phyloP scores from a whole-genome alignment of 2,113 vertebrate species.

The Cebidichthys violaceus region DNA sequence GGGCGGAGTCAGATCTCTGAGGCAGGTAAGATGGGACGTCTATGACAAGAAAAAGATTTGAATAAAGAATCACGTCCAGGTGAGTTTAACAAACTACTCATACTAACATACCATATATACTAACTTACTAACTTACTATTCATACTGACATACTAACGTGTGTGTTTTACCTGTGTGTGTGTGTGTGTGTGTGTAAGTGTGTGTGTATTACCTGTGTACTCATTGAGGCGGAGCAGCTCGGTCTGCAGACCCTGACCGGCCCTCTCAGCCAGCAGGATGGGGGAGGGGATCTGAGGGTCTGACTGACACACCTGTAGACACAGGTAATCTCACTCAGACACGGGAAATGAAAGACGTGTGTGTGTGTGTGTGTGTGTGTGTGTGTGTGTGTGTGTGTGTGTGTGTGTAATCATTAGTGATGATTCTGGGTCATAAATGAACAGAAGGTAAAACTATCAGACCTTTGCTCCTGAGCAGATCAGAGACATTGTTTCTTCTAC shows the following conservation, averaged over 20 bases:
- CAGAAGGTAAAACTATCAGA: neutral
- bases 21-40: slow-evolving; percentile 56
- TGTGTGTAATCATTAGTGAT: neutral
- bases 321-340: slow-evolving; percentile 5
- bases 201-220: slow-evolving; percentile 77
- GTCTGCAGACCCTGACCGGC: slow-evolving; percentile 79
- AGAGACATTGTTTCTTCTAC: slow-evolving; percentile 81
- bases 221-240: slow-evolving; percentile 81
- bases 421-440: neutral
- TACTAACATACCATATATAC: neutral
- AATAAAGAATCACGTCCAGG: neutral
- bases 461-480: slow-evolving; percentile 83
- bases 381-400: slow-evolving; percentile 8
- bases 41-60: slow-evolving; percentile 10
- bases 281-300: slow-evolving; percentile 67
- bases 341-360: neutral
- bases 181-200: slow-evolving; percentile 27
- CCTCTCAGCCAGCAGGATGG: slow-evolving; percentile 80
- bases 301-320: slow-evolving; percentile 68
- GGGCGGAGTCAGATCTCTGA: slow-evolving; percentile 13
- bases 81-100: neutral
- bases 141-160: too few relatives aligned
- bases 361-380: slow-evolving; percentile 5
- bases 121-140: too few relatives aligned
- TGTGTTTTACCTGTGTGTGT: neutral